Conservation (phyloP, 2,113 vertebrate genomes). For the Menura novaehollandiae region DNA sequence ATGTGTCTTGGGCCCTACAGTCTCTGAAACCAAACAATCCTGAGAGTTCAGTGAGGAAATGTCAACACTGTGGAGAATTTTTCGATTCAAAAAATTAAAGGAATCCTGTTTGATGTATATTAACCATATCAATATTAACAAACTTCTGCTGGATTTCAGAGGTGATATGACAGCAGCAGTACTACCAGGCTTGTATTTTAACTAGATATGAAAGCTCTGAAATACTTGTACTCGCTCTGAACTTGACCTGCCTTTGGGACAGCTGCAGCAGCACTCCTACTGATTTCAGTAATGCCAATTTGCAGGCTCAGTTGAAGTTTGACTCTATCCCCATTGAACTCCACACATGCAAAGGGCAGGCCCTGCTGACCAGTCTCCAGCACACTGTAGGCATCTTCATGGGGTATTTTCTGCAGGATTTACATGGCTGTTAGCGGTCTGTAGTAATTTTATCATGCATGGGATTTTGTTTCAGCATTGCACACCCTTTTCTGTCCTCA, state of each 20-base stretch:
- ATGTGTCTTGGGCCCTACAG: slow-evolving; percentile 72
- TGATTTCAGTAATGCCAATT: background rate
- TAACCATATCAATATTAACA: slow-evolving; percentile 83
- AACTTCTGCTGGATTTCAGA: slow-evolving; percentile 66
- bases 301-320: background rate
- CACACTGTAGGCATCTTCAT: background rate
- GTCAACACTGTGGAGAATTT: slow-evolving; percentile 75
- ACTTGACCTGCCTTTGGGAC: slow-evolving; percentile 56
- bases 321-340: background rate
- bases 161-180: slow-evolving; percentile 51
- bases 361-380: background rate
- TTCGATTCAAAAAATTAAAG: slow-evolving; percentile 74
- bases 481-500: background rate
- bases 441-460: background rate
- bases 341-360: background rate
- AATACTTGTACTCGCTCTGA: slow-evolving; percentile 43
- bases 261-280: slow-evolving; percentile 2
- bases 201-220: slow-evolving; percentile 50
- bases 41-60: slow-evolving; percentile 75
- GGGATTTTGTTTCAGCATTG: background rate
- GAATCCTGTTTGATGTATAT: slow-evolving; percentile 74
- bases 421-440: fast-evolving
- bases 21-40: slow-evolving; percentile 80
- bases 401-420: background rate
- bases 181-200: slow-evolving; percentile 70